These are phyloP conservation scores for Apostichopus japonicus DNA, from an alignment of 35 echinoderm and acorn worm species.

Conservation along the genomic window DNA sequence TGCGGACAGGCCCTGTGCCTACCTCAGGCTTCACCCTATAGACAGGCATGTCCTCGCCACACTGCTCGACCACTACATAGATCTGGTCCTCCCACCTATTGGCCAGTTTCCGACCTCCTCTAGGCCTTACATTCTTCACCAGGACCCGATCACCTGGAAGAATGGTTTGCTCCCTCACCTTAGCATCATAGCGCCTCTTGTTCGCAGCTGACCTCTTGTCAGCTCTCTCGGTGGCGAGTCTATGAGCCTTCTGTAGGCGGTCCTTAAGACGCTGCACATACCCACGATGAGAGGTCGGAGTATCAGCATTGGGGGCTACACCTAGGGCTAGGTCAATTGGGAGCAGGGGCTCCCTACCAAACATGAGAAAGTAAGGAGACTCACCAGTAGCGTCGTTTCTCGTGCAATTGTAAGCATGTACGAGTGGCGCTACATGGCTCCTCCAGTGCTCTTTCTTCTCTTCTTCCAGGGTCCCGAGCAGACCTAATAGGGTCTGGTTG, in stretches of 20 bases:
- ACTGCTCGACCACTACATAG: not conserved
- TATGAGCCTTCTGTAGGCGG: slow-evolving; percentile 35
- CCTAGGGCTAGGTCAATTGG: slow-evolving; percentile 56
- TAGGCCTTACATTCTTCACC: not conserved
- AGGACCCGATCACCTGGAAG: not conserved
- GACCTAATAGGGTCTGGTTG: slow-evolving; percentile 57
- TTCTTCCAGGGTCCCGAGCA: slow-evolving; percentile 57
- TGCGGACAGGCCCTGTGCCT: not conserved
- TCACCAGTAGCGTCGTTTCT: slow-evolving; percentile 47
- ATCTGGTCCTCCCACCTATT: not conserved
- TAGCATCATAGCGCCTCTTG: slow-evolving; percentile 38
- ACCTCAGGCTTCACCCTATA: slow-evolving; percentile 15
- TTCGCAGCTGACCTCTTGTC: slow-evolving; percentile 20
- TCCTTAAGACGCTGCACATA: slow-evolving; percentile 38
- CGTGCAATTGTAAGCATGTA: slow-evolving; percentile 58
- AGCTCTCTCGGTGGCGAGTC: slow-evolving; percentile 31
- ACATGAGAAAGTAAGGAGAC: slow-evolving; percentile 58
- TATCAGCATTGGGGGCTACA: not conserved
- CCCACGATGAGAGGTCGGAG: not conserved
- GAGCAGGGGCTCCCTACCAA: slow-evolving; percentile 55
- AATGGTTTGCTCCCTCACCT: not conserved
- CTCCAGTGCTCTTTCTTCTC: slow-evolving; percentile 57
- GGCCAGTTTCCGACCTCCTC: not conserved
- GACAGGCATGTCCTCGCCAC: not conserved
- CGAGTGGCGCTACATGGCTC: slow-evolving; percentile 31